Percentiles rank a stretch among this genome's conserved stretches.
These are phyloP conservation scores for Drosophila grimshawi DNA, from an alignment of 1,140 invertebrate species.

Conservation along the genomic window DNA sequence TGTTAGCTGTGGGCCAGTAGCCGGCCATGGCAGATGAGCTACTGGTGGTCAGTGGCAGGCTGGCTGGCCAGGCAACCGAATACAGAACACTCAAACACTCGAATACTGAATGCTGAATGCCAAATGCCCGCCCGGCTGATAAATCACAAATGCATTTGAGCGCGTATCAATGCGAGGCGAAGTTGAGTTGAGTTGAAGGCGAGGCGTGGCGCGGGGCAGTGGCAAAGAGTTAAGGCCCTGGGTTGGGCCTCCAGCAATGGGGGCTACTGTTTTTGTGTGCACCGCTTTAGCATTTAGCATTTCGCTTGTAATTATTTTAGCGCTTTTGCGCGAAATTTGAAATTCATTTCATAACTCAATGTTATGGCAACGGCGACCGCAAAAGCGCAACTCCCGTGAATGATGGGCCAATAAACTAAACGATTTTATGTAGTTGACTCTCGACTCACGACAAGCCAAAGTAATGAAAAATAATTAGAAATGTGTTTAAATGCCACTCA, in stretches of 20 bases:
- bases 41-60: constrained; percentile 43
- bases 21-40: constrained; percentile 70
- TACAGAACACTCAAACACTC: constrained; percentile 7
- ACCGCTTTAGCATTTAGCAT: constrained; percentile 34
- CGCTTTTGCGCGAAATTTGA: constrained; percentile 79
- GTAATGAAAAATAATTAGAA: constrained; percentile 83
- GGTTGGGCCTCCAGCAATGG: constrained; percentile 1
- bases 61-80: constrained; percentile 7
- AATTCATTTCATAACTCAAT: constrained; percentile 83
- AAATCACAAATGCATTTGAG: constrained; percentile 80
- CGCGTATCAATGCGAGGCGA: constrained; percentile 66
- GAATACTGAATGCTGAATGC: constrained; percentile 10
- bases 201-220: neutral
- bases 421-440: constrained; percentile 76
- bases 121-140: constrained; percentile 56
- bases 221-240: neutral
- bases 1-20: constrained; percentile 35
- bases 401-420: constrained; percentile 83
- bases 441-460: constrained; percentile 64
- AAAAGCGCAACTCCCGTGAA: constrained; percentile 69
- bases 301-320: constrained; percentile 68
- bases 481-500: constrained; percentile 56
- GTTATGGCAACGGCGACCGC: constrained; percentile 72
- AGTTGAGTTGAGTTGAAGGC: constrained; percentile 7
- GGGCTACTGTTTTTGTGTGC: constrained; percentile 50